Percentiles rank a stretch among this genome's conserved stretches.
These are phyloP conservation scores for Leptobrachium ailaonicum DNA, from an alignment of 2,113 vertebrate genomes.

Conservation along the genomic window DNA sequence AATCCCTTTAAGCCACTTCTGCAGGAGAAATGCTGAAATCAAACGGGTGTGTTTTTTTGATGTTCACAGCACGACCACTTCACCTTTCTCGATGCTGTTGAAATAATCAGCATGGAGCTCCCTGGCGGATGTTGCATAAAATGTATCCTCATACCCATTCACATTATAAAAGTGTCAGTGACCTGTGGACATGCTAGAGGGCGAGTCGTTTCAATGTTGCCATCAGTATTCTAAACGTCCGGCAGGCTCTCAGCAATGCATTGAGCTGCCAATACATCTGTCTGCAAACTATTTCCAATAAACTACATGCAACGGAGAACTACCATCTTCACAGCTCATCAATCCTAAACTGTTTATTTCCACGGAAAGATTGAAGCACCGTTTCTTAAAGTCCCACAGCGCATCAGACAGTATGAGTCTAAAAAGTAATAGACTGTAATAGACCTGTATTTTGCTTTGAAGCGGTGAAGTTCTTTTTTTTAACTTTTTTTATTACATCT, in stretches of 20 bases:
- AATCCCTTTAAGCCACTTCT: neutral
- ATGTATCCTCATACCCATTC: neutral
- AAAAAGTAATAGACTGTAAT: neutral
- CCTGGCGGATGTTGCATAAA: neutral
- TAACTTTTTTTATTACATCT: too few relatives aligned
- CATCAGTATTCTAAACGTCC: slow-evolving; percentile 30
- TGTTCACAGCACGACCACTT: neutral
- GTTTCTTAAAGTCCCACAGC: slow-evolving; percentile 6
- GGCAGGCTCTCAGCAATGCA: neutral
- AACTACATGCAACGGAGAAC: slow-evolving; percentile 5
- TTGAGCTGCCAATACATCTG: slow-evolving; percentile 22
- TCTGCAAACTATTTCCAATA: slow-evolving; percentile 6
- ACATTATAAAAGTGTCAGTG: neutral
- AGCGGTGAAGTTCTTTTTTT: neutral
- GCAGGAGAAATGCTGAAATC: neutral
- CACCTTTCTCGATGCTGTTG: neutral
- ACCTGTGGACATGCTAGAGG: slow-evolving; percentile 28
- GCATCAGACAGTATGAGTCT: neutral
- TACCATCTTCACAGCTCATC: slow-evolving; percentile 58
- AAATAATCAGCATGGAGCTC: neutral
- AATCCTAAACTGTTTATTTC: slow-evolving; percentile 28
- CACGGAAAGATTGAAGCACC: slow-evolving; percentile 4
- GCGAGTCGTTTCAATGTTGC: slow-evolving; percentile 24
- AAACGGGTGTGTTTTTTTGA: neutral
- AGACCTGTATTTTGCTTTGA: neutral